Base-by-base conservation (phyloP, 2,113 vertebrate genomes). In the Xiphophorus hellerii region DNA sequence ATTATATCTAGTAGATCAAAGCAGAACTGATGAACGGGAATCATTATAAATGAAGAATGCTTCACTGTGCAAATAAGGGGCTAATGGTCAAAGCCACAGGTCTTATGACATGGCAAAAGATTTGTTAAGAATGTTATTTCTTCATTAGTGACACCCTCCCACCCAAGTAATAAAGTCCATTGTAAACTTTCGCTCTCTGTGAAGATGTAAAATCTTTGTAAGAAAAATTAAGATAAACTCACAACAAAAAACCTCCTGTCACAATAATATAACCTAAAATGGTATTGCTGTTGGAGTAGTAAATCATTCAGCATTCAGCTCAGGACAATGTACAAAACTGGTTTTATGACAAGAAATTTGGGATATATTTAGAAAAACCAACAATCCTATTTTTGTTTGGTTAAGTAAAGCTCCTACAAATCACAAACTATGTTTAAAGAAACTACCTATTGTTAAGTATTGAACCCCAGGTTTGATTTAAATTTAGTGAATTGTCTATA, bases 51-150 rank as follows among this genome's bases (percentile, higher is more conserved):
- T 20, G 61, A 67, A 75, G 17, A 86, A 77, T 62, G 74, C 15
- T 12, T 64, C 33, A 28, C 62, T 80, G 72, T 51, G 11, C 31
- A 37, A 48, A 70, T 17, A 37, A 0, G 4, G 66, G 70, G 25
- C 15, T 31, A 80, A 60, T 20, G 11, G 62, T 65, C 37, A 13
- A 80, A 86, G 58, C 60, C 65, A 37, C 20, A 29, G 48, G 61
- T 84, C 89, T 85, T 69, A 80, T 88, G 89, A 90, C 80, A 70
- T 44, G 37, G 75, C 85, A 86, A 82, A 84, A 71, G 79, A 80
- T 74, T 48, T 73, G 76, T 66, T 66, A 20, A 66, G 39, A 27
- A 51, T 13, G 48, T 85, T 35, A 85, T 69, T 76, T 84, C 66
- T 64, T 77, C 44, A 76, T 73, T 76, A 77, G 66, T 22, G 54